Evolutionary conservation across 2,888 invertebrate genomes (phyloP), one percentile per base, ranked within the genome.

Genomic region (Ceriagrion tenellum): DNA sequence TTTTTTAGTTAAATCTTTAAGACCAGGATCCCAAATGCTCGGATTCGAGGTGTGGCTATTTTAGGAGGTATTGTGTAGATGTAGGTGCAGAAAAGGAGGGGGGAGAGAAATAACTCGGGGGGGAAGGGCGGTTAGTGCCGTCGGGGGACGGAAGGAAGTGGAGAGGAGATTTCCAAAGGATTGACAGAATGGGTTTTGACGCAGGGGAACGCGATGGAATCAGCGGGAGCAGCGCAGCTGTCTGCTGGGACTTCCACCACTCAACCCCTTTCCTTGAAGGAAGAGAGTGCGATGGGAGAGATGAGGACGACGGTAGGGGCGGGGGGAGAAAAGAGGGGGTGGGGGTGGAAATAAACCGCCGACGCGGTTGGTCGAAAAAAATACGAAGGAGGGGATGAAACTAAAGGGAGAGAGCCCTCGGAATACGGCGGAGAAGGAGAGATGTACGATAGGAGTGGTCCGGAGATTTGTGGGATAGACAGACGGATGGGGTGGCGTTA

Each of bases 121-220:
- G 35, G 13, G 40, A 55, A 55, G 20, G n/a, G 90, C 56, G 8
- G 26, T 26, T 13, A 47, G 47, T 8, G 8, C 8, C 47, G 47
- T 47, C 56, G 56, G n/a, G 55, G 89, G 26, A 16, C 13, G 81
- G 35, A 16, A 16, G 55, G 40, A 47, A 56, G 69, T 6, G 59
- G 63, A 30, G 63, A 40, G 69, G 35, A 56, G 69, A 93, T 93
- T 93, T 93, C 63, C 91, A 40, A 59, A 63, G 40, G 91, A 91
- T 63, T 69, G 63, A 47, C 47, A 93, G 93, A 93, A 74, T 93
- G n/a, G 69, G 93, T 69, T 63, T 74, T 69, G 93, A 93, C 93
- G 69, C 35, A 55, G 69, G 69, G 93, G 93, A 93, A 93, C 47
- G 69, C 93, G 69, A 47, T 69, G 69, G 74, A 63, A 93, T 69